Base-by-base conservation (phyloP, 2,888 invertebrate species). In the Apotomis betuletana region DNA sequence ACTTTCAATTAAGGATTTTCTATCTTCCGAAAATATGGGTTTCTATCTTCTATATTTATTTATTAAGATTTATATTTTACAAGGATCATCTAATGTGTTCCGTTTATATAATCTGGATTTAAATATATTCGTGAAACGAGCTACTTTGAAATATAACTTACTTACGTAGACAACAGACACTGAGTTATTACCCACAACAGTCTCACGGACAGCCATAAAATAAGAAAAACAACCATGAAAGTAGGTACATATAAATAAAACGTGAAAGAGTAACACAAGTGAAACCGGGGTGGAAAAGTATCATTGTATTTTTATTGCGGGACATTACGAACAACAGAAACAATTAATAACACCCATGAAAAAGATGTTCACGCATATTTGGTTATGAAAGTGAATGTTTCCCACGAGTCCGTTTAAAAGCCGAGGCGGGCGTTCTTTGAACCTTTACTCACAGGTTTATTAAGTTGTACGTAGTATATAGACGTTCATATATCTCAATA, bases 321-420 rank as follows among this genome's bases (percentile, higher is more conserved):
- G 49, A 49, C 36, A 65, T 55, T 55, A 49, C 9, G 46, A 57
- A 67, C 46, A 65, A 65, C 27, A 57, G 13, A 67, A 61, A 67
- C 38, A 71, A 67, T 61, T 65, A 63, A 54, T 44, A 49, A 10
- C 12, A 46, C 46, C 38, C 71, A 62, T 57, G 41, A 67, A 58
- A 52, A 72, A 57, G 15, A 67, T 71, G 44, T 63, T 63, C 67
- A 67, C 62, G 44, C 61, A 38, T 52, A 59, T 63, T 68, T 72
- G 58, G 59, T 49, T 63, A 63, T 54, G 67, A 67, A 72, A 72
- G 63, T 68, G 67, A 68, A 68, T 63, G 72, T 72, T 72, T 68
- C 68, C 63, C 68, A 63, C 63, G 59, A 68, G 57, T 63, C 61
- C 15, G 44, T 44, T 57, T 36, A 15, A 8, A 38, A 60, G 41